Evolutionary conservation across 2,113 vertebrate species (phyloP), one percentile per base, ranked within the genome.

Genomic region (Osmerus mordax): DNA sequence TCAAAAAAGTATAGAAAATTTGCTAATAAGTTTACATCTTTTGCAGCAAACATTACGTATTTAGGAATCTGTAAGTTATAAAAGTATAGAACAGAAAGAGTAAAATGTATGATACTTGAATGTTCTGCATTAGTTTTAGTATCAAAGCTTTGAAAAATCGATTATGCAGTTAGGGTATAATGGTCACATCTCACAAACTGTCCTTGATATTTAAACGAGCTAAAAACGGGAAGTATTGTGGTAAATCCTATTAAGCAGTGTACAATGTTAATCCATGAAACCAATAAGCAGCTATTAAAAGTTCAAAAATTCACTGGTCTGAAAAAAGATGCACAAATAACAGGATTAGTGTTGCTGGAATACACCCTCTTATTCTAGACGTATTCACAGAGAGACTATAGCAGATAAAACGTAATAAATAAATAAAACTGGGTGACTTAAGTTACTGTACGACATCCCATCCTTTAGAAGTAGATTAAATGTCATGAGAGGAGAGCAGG

Each of bases 171-270:
- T 85, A 83, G 85, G 76, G 58, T 62, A 79, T 76, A 80, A 84
- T 86, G 80, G 74, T 77, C 78, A 70, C 60, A 73, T 86, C 81
- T 76, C 67, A 73, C 62, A 84, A 88, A 84, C 69, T 80, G 65
- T 78, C 76, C 80, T 72, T 78, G 82, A 68, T 77, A 83, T 85
- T 84, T 78, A 81, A 78, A 86, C 71, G 68, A 83, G 73, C 80
- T 77, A 76, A 84, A 47, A 86, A 82, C 77, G 74, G 77, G 81
- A 83, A 83, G 73, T 81, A 84, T 74, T 76, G 61, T 64, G 64
- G 21, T 16, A 86, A 89, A 90, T 91, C 88, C 88, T 86, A 81
- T 91, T 90, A 90, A 70, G 77, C 80, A 81, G 67, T 71, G 74
- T 77, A 76, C 77, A 78, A 71, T 83, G 75, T 71, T 91, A 89